phyloP scores from a whole-genome alignment of 2,797 vertebrate genomes.

The Erpetoichthys calabaricus region DNA sequence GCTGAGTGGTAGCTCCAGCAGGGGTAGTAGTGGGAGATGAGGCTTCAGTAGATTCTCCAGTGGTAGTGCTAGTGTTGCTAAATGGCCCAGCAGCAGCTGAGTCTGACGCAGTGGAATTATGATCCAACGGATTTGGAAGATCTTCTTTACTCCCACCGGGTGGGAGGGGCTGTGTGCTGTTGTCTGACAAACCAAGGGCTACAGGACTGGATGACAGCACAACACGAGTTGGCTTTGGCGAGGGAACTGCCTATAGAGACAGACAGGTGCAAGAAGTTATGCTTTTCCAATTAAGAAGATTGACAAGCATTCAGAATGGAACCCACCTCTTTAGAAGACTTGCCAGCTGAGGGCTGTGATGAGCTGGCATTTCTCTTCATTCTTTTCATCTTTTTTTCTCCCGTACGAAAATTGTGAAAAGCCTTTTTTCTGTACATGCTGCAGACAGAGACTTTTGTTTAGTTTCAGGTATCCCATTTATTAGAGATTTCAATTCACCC shows the following conservation, averaged over 20 bases:
- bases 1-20: not conserved
- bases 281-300: no score
- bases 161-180: slow-evolving; percentile 31
- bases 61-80: slow-evolving; percentile 30
- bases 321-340: slow-evolving; percentile 23
- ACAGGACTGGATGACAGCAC: slow-evolving; percentile 22
- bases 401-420: no score
- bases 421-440: no score
- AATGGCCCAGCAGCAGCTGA: slow-evolving; percentile 15
- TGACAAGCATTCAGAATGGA: slow-evolving; percentile 8
- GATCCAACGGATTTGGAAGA: slow-evolving; percentile 6
- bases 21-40: not conserved
- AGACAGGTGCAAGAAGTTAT: slow-evolving; percentile 2
- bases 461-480: no score
- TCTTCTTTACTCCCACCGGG: slow-evolving; percentile 24
- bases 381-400: no score
- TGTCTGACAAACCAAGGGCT: slow-evolving; percentile 24
- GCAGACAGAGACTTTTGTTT: no score
- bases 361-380: no score
- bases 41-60: slow-evolving; percentile 38
- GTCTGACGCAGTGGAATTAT: slow-evolving; percentile 26
- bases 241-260: slow-evolving; percentile 11
- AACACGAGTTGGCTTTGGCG: slow-evolving; percentile 4
- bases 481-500: no score
- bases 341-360: no score